Conservation (phyloP, 2,797 vertebrate species). For the Aldrovandia affinis region DNA sequence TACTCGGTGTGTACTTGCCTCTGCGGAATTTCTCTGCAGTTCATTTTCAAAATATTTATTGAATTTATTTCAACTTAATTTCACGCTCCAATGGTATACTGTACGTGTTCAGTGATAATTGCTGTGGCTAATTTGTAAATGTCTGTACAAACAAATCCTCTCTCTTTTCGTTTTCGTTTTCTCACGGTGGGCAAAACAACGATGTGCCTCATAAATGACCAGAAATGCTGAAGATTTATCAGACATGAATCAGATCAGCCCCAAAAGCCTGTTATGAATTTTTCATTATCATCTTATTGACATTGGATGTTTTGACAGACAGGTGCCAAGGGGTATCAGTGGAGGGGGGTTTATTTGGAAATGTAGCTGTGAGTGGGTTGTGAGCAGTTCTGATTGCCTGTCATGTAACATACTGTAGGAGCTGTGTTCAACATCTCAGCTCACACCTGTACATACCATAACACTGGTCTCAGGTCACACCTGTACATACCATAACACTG, state of each 20-base stretch:
- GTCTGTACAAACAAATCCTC: neutral
- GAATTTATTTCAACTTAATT: neutral
- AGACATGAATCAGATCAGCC: neutral
- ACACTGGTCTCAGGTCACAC: too few relatives aligned
- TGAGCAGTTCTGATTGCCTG: neutral
- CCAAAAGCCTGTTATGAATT: neutral
- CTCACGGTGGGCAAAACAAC: neutral
- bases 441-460: neutral
- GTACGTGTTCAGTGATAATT: neutral
- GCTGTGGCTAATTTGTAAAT: neutral
- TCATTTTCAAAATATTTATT: neutral
- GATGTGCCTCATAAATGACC: neutral
- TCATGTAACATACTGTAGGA: neutral
- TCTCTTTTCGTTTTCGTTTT: neutral
- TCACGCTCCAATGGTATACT: neutral
- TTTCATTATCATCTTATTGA: neutral
- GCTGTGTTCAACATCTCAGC: neutral
- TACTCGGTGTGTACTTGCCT: neutral
- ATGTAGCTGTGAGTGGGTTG: constrained; percentile 28
- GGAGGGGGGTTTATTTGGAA: neutral
- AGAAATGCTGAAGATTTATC: neutral
- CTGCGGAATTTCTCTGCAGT: neutral
- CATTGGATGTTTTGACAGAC: neutral
- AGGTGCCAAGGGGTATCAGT: constrained; percentile 27
- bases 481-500: too few relatives aligned